Evolutionary conservation across 2,797 vertebrate species (phyloP), one percentile per base, ranked within the genome.

Genomic region (Spinibarbus caldwelli): DNA sequence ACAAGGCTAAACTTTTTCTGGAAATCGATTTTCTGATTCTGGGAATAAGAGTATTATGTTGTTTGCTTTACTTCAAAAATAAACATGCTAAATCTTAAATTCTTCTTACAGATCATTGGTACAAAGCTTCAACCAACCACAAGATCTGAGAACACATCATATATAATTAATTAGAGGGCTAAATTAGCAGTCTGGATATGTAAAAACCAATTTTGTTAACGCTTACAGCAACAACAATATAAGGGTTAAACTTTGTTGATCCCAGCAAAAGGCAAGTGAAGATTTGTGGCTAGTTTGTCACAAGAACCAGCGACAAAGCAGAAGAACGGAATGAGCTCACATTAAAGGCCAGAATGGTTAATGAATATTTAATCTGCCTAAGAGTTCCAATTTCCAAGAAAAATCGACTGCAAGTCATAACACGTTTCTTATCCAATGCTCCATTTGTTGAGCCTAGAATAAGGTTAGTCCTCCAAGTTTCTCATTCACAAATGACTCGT

Each of bases 321-420:
- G 14, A 72, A 38, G 7, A 36, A 29, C 0, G 29, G 43, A 54
- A 57, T 12, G 17, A 49, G 73, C 70, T 83, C 83, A 77, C 79
- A 71, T 78, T 85, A 43, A 57, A 52, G 29, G 34, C 14, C 5
- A 71, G 59, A 78, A 82, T 14, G 45, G 72, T 77, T 88, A 43
- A 76, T 88, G 57, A 86, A 86, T 86, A 85, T 85, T 88, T 86
- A 84, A 87, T 81, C 71, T 77, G 15, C 36, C 26, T 59, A 5
- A 52, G 82, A 82, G 72, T 84, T 86, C 73, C 67, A 73, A 54
- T 67, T 88, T 85, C 87, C 66, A 78, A 75, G 85, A 86, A 86
- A 80, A 76, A 68, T 70, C 49, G 23, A 67, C 87, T 36, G 31
- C n/a, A 31, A 64, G 31, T 62, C 31, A 59, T 26, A 49, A 45